Conservation (phyloP, 1,140 invertebrate genomes). For the Cyrtorhinus lividipennis region DNA sequence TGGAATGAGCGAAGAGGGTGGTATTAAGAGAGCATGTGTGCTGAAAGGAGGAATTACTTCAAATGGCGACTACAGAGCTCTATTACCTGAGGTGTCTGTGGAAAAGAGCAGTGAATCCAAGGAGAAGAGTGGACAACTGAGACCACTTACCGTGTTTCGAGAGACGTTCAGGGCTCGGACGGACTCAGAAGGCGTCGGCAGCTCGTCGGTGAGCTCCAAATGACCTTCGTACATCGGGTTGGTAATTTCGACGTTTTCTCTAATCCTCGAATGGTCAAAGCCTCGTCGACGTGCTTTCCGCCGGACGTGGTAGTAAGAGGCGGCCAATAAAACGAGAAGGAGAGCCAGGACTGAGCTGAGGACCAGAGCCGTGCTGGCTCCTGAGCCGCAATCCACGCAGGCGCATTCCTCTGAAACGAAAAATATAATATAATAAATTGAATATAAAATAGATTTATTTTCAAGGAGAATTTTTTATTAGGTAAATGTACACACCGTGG, state of each 20-base stretch:
- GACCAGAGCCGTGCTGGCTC: neutral
- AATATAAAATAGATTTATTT: too few species aligned
- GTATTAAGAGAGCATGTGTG: too few species aligned
- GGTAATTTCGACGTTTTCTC: constrained; percentile 64
- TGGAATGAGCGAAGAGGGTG: too few species aligned
- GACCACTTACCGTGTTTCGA: constrained; percentile 1
- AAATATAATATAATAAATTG: too few species aligned
- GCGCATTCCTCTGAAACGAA: neutral
- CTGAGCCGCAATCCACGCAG: neutral
- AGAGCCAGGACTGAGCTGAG: neutral
- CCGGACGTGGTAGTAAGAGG: neutral
- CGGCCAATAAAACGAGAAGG: neutral
- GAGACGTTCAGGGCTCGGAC: constrained; percentile 13
- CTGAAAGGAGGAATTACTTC: too few species aligned
- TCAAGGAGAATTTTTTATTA: too few species aligned
- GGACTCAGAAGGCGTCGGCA: constrained; percentile 43
- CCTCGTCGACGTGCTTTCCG: constrained; percentile 32
- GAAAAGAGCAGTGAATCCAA: too few species aligned
- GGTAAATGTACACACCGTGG: constrained; percentile 33
- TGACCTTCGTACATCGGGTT: constrained; percentile 72
- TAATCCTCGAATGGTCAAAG: constrained; percentile 62
- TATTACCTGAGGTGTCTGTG: too few species aligned
- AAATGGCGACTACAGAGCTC: too few species aligned
- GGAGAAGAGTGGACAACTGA: too few species aligned
- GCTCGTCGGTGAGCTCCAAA: constrained; percentile 13